Conservation (phyloP, 1,140 invertebrate genomes). For the Bombyx mori region DNA sequence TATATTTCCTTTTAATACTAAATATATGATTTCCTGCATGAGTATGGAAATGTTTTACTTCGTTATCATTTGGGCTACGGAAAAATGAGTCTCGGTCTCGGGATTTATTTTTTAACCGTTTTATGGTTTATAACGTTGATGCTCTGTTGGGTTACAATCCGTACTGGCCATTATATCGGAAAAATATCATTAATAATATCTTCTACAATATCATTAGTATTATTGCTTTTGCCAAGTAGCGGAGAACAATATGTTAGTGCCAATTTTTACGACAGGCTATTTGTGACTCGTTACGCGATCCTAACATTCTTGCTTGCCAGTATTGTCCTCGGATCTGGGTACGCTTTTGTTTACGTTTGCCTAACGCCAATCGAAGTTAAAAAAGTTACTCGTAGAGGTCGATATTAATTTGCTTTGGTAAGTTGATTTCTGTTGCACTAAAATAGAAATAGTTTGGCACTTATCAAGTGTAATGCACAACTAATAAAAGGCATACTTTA, state of each 20-base stretch:
- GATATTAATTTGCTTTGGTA: slow-evolving; percentile 27
- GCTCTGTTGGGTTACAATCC: slow-evolving; percentile 53
- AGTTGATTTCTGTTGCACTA: slow-evolving; percentile 17
- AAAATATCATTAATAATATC: slow-evolving; percentile 42
- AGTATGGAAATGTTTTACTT: slow-evolving; percentile 14
- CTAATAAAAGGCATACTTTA: too few species aligned
- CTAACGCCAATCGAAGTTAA: slow-evolving; percentile 44
- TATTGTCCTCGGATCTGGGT: slow-evolving; percentile 32
- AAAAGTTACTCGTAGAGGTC: slow-evolving; percentile 39
- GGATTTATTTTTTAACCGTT: slow-evolving; percentile 53
- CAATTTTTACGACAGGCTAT: slow-evolving; percentile 58
- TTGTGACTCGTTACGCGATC: slow-evolving; percentile 39
- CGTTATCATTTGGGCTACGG: slow-evolving; percentile 9
- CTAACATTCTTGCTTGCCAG: slow-evolving; percentile 43
- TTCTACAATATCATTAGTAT: slow-evolving; percentile 39
- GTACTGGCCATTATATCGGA: slow-evolving; percentile 55
- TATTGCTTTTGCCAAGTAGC: slow-evolving; percentile 47
- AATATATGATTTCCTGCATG: slow-evolving; percentile 15
- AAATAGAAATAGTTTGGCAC: slow-evolving; percentile 6
- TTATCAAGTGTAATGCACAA: not conserved
- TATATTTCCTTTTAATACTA: slow-evolving; percentile 3
- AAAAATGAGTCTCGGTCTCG: slow-evolving; percentile 48
- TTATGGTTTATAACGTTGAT: slow-evolving; percentile 51
- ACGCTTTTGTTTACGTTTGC: slow-evolving; percentile 44
- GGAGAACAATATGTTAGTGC: slow-evolving; percentile 22